Conservation (phyloP, 2,113 vertebrate species). For the Platysternon megacephalum region DNA sequence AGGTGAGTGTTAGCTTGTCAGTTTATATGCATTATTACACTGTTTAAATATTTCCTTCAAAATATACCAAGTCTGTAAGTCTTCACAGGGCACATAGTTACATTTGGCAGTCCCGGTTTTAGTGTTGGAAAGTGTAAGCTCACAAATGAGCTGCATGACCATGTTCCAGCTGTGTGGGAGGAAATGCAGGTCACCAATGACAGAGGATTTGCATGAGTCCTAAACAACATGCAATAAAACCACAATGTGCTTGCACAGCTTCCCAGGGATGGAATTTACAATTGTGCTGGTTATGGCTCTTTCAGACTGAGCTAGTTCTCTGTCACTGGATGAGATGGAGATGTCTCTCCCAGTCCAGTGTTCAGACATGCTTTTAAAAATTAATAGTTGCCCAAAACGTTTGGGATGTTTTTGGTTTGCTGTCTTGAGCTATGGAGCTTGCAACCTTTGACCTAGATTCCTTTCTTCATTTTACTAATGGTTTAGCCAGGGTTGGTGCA, state of each 20-base stretch:
- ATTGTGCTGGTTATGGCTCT: not conserved
- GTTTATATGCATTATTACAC: not conserved
- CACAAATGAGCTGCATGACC: fast-evolving
- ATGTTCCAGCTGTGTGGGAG: not conserved
- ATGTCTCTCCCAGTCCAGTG: not conserved
- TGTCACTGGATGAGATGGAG: not conserved
- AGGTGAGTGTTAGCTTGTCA: not conserved
- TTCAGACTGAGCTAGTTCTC: not conserved
- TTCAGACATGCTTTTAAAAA: fast-evolving
- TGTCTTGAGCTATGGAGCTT: not conserved
- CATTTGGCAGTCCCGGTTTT: not conserved
- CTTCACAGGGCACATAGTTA: not conserved
- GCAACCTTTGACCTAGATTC: not conserved
- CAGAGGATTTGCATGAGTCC: constrained; percentile 39
- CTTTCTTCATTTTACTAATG: not conserved
- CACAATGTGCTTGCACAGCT: constrained; percentile 39
- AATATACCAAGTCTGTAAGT: not conserved
- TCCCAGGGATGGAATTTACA: not conserved
- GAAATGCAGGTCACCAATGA: not conserved
- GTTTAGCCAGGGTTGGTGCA: not conserved
- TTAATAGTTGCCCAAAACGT: not conserved
- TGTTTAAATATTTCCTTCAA: constrained; percentile 4
- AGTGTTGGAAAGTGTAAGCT: constrained; percentile 3
- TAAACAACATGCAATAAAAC: constrained; percentile 38
- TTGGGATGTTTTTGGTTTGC: not conserved